Base-by-base conservation (phyloP, 2,113 vertebrate species). In the Rynchops niger region DNA sequence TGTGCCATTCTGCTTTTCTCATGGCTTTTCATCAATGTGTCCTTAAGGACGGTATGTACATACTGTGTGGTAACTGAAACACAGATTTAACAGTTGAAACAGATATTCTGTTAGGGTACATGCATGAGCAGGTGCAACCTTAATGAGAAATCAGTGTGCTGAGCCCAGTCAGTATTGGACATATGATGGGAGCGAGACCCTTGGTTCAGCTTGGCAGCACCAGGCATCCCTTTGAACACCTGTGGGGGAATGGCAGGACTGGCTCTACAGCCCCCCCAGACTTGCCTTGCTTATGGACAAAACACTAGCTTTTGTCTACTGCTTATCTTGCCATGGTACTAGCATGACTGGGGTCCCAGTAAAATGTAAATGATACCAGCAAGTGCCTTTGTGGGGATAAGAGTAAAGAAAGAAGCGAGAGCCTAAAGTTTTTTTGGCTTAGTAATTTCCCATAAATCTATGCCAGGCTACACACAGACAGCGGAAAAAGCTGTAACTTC, bases 261-360 rank as follows among this genome's bases (percentile, higher is more conserved):
- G 38, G 6, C 7, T 9, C 19, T 50, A 1, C 18, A 25, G 3
- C 5, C 13, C 5, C 5, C 7, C 1, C 3, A n/a, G 9, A 21
- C 17, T n/a, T 12, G 3, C 11, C 55, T 26, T 72, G 9, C 11
- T 53, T 26, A 17, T 17, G 20, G 47, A 69, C 55, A 69, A 69
- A 22, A 22, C 6, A 11, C 1, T 5, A 23, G 8, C 4, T 27
- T 61, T 42, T 67, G 16, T 9, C 20, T 53, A 1, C 40, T 63
- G 47, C 6, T 38, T 38, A 7, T 59, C 23, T 67, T 80, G 14
- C 36, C 53, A 20, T 13, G 26, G 21, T 30, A 53, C 6, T 43
- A 11, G 2, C 8, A 16, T 10, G 21, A 56, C 3, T 2, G 2
- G 8, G 2, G 16, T 17, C 42, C 17, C 40, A 62, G 13, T 2